Conservation (phyloP, 2,797 vertebrate species). For the Halcyon badia region DNA sequence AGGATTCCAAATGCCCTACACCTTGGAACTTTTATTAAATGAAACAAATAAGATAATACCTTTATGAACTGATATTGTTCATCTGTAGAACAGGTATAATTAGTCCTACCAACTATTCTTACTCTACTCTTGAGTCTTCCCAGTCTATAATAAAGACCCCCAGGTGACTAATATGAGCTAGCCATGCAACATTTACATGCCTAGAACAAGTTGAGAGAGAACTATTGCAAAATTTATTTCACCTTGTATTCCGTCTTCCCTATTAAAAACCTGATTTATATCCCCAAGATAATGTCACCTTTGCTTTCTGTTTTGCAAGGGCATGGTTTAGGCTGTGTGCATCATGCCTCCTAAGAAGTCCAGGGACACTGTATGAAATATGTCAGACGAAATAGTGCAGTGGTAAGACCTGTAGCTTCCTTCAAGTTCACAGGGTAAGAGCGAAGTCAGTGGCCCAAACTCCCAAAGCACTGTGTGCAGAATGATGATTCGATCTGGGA, state of each 20-base stretch:
- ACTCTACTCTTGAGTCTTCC: background rate
- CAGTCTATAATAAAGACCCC: background rate
- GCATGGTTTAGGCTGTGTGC: background rate
- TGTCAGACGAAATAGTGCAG: background rate
- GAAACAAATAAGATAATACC: background rate
- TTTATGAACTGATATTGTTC: background rate
- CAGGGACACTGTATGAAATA: background rate
- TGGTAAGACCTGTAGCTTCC: background rate
- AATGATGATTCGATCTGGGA: background rate
- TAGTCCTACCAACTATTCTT: background rate
- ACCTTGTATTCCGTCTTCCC: background rate
- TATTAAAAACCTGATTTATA: slow-evolving; percentile 39
- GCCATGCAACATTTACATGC: slow-evolving; percentile 6
- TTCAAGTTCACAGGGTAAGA: background rate
- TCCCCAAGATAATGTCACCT: background rate
- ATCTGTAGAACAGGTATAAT: background rate
- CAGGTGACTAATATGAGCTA: background rate
- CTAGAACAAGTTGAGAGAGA: background rate
- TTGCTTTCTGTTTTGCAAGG: slow-evolving; percentile 59
- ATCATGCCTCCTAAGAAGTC: slow-evolving; percentile 32
- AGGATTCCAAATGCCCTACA: background rate
- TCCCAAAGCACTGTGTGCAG: background rate
- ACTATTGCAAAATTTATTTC: slow-evolving; percentile 4
- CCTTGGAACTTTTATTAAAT: background rate
- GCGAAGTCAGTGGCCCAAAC: background rate